Conservation (phyloP, 1,140 invertebrate species). For the Drosophila arizonae region DNA sequence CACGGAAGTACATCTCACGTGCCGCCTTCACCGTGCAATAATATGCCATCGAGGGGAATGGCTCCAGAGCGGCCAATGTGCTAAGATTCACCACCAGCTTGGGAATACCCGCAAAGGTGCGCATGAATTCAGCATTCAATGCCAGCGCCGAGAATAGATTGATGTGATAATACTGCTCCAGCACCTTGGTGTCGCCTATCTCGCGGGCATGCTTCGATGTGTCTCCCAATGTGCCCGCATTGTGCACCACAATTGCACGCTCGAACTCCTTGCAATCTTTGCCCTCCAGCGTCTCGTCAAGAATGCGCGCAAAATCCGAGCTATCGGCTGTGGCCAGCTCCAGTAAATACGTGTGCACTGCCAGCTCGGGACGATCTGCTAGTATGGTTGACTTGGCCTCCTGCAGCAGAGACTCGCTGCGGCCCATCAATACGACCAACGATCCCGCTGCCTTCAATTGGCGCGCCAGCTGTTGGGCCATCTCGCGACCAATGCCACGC, state of each 20-base stretch:
- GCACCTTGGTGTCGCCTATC: conserved; percentile 85
- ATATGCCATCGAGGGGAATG: conserved; percentile 89
- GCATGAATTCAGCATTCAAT: conserved; percentile 91
- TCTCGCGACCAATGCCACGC: conserved; percentile 91
- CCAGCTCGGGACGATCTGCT: conserved; percentile 82
- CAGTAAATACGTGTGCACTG: conserved; percentile 84
- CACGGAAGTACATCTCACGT: conserved; percentile 95
- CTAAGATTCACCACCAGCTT: conserved; percentile 93
- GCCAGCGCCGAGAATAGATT: conserved; percentile 91
- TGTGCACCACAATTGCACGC: conserved; percentile 91
- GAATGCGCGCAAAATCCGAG: conserved; percentile 54
- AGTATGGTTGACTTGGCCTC: conserved; percentile 85
- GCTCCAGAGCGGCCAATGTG: conserved; percentile 90
- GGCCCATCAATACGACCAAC: conserved; percentile 89
- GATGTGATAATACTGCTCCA: conserved; percentile 88
- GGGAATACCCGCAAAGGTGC: conserved; percentile 82
- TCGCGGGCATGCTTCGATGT: conserved; percentile 85
- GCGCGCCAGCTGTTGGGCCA: conserved; percentile 87
- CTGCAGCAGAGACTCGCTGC: conserved; percentile 86
- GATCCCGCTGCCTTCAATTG: conserved; percentile 86
- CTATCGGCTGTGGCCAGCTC: conserved; percentile 84
- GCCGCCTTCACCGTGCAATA: conserved; percentile 95
- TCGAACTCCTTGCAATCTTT: conserved; percentile 84
- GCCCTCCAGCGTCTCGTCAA: conserved; percentile 34
- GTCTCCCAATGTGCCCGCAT: conserved; percentile 94